Evolutionary conservation across 2,797 vertebrate species (phyloP).

Genomic region (Lagocephalus sceleratus): DNA sequence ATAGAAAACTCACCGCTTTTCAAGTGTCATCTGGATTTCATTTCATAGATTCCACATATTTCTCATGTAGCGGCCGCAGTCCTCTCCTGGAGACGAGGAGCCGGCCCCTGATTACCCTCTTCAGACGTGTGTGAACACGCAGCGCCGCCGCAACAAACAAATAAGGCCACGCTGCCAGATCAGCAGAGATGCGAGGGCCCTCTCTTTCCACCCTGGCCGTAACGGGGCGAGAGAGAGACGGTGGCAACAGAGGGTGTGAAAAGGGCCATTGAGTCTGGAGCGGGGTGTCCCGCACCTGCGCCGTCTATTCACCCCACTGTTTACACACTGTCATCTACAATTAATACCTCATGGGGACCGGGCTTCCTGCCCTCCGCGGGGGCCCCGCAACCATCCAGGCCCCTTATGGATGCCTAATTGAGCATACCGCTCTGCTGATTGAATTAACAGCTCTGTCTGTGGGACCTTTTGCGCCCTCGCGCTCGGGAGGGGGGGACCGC

Average conservation of each 20-base stretch:
- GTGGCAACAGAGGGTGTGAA: constrained; percentile 81
- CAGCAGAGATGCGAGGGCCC: constrained; percentile 46
- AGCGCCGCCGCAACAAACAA: constrained; percentile 53
- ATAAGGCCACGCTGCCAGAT: constrained; percentile 43
- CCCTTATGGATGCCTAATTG: constrained; percentile 98
- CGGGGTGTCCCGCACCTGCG: constrained; percentile 91
- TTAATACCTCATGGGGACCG: constrained; percentile 85
- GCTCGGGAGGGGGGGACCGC: constrained; percentile 56
- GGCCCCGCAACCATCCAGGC: constrained; percentile 87
- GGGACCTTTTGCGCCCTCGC: constrained; percentile 77
- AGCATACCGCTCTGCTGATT: constrained; percentile 90
- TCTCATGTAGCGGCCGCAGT: constrained; percentile 71
- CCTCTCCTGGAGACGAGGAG: constrained; percentile 67
- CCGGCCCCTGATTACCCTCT: constrained; percentile 40
- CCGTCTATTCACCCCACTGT: constrained; percentile 92
- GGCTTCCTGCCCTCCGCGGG: constrained; percentile 78
- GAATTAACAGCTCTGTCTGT: constrained; percentile 91
- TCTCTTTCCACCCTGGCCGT: constrained; percentile 31
- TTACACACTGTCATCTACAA: constrained; percentile 99
- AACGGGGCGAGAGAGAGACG: constrained; percentile 65
- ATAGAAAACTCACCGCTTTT: constrained; percentile 64
- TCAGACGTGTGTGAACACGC: constrained; percentile 29
- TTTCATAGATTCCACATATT: constrained; percentile 80
- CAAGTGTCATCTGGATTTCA: constrained; percentile 79
- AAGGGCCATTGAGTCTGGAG: constrained; percentile 81